A percentile compares a stretch with the other conserved stretches of the same genome.
Evolutionary conservation across 2,888 invertebrate genomes (phyloP).

Genomic region (Tetanocera ferruginea): DNA sequence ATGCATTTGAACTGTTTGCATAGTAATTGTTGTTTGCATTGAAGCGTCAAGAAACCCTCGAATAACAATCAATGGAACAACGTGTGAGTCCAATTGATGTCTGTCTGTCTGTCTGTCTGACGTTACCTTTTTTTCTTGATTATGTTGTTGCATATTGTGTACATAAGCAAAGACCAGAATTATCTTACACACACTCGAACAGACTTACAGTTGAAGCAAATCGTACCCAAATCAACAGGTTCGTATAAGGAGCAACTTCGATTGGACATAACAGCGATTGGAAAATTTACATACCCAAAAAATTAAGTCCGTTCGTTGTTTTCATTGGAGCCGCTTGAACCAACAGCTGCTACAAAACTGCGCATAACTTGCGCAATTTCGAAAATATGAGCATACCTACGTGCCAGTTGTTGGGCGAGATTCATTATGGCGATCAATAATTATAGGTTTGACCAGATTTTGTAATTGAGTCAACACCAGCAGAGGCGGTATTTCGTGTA

Average conservation of each 20-base stretch:
- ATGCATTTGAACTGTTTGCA: conserved; percentile 5
- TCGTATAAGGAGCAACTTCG: neutral
- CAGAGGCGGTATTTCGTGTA: neutral
- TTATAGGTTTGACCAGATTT: conserved; percentile 38
- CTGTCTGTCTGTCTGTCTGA: conserved; percentile 1
- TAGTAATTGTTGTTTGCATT: conserved; percentile 15
- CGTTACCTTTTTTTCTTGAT: neutral
- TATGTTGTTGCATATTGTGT: conserved; percentile 8
- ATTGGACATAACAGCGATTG: conserved; percentile 7
- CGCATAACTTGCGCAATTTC: conserved; percentile 18
- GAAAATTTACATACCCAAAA: conserved; percentile 18
- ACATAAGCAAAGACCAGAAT: neutral
- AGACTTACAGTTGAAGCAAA: neutral
- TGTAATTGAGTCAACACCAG: conserved; percentile 44
- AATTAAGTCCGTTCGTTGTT: neutral
- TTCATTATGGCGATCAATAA: conserved; percentile 26
- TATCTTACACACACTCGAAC: neutral
- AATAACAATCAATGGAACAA: conserved; percentile 16
- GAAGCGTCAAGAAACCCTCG: conserved; percentile 29
- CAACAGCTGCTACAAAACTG: conserved; percentile 13
- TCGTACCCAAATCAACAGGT: neutral
- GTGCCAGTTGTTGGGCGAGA: neutral
- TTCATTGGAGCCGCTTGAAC: conserved; percentile 12
- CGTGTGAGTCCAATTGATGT: conserved; percentile 38
- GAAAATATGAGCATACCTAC: neutral